phyloP scores from a whole-genome alignment of 2,888 invertebrate species.

The Sarcophaga rosellei region DNA sequence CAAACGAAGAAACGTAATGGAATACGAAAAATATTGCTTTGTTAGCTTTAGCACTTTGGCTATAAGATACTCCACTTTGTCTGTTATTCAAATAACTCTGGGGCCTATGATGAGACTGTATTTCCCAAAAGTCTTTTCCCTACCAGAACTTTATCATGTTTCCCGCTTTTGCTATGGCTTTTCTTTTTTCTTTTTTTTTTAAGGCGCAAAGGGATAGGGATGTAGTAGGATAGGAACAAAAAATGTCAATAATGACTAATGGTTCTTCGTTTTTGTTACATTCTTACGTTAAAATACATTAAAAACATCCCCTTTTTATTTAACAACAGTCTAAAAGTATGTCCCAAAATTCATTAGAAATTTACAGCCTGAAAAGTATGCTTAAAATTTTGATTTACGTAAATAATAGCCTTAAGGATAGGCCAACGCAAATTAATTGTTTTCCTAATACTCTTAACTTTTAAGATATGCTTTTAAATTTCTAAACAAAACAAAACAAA shows the following conservation, averaged over 20 bases:
- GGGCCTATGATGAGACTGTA: constrained; percentile 3
- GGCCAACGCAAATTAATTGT: too few species aligned
- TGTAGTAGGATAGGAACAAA: constrained; percentile 5
- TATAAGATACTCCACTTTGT: background rate
- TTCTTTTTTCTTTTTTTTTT: too few species aligned
- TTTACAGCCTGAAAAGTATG: too few species aligned
- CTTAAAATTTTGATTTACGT: too few species aligned
- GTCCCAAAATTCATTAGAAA: background rate
- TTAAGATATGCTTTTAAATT: too few species aligned
- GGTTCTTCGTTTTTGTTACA: constrained; percentile 5
- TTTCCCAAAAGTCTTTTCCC: background rate
- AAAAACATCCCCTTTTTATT: background rate
- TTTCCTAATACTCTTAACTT: too few species aligned
- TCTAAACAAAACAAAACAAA: too few species aligned
- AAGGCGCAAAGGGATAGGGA: background rate
- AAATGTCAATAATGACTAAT: constrained; percentile 55
- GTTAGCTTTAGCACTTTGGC: constrained; percentile 6
- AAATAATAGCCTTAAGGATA: too few species aligned
- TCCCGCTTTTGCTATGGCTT: too few species aligned
- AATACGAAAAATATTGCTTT: background rate
- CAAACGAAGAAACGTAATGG: background rate
- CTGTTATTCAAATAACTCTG: background rate
- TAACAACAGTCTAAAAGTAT: background rate
- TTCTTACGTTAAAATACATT: background rate
- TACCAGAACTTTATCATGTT: background rate